These are phyloP conservation scores for Nansenia antarctica DNA, from an alignment of 2,113 vertebrate genomes.

Conservation along the genomic window DNA sequence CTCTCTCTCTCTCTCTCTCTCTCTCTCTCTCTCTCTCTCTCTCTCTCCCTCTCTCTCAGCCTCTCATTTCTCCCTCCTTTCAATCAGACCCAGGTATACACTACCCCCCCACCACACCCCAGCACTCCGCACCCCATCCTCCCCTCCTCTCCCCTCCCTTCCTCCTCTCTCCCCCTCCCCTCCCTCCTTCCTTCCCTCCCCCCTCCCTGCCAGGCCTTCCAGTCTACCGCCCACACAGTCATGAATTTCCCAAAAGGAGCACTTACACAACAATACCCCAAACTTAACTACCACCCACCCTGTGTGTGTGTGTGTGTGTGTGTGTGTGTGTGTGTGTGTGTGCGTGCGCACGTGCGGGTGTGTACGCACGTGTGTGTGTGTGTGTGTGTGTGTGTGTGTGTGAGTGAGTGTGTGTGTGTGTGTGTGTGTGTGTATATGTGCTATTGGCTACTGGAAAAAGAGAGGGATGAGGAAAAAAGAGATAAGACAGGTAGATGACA, in stretches of 20 bases:
- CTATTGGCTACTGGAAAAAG: too few species aligned
- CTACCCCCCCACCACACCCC: too few species aligned
- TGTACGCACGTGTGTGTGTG: not conserved
- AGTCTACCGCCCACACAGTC: not conserved
- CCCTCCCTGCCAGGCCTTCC: not conserved
- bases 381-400: not conserved
- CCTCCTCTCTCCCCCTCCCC: not conserved
- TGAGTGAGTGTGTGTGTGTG: conserved; percentile 14
- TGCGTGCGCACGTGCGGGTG: conserved; percentile 1
- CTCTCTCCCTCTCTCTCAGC: too few species aligned
- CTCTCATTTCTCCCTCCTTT: not conserved
- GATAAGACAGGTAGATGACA: not conserved
- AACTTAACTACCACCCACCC: conserved; percentile 17
- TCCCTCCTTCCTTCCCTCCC: not conserved
- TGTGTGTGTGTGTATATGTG: conserved; percentile 18
- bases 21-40: not conserved
- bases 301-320: conserved; percentile 22
- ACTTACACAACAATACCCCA: conserved; percentile 38
- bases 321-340: not conserved
- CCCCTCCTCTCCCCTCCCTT: not conserved
- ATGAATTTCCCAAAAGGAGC: conserved; percentile 28
- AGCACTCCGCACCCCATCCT: conserved; percentile 8
- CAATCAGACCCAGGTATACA: not conserved
- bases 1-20: not conserved
- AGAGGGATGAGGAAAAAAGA: not conserved